A percentile compares a stretch with the other conserved stretches of the same genome.
phyloP scores from a whole-genome alignment of 2,888 invertebrate species.

The Drosophila paramelanica region DNA sequence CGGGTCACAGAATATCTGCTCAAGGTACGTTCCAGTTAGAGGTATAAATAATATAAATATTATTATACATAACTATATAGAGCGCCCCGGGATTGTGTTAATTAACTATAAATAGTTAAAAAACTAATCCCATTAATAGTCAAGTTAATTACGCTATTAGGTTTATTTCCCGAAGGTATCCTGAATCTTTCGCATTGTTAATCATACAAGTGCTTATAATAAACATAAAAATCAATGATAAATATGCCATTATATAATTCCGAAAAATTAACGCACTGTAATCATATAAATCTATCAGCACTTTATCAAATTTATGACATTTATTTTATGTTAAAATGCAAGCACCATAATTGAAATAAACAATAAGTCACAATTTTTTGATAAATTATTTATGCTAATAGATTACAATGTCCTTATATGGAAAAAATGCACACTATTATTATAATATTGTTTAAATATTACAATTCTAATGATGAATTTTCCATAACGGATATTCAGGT shows the following conservation, averaged over 20 bases:
- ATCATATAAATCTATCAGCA: slow-evolving; percentile 51
- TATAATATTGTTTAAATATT: slow-evolving; percentile 66
- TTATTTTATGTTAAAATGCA: slow-evolving; percentile 33
- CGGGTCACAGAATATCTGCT: neutral
- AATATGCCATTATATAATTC: slow-evolving; percentile 33
- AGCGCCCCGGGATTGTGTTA: slow-evolving; percentile 8
- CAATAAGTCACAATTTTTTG: too few relatives aligned
- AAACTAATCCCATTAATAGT: slow-evolving; percentile 47
- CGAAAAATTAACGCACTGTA: slow-evolving; percentile 53
- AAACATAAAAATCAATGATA: slow-evolving; percentile 24
- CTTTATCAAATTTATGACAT: slow-evolving; percentile 57
- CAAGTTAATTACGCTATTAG: slow-evolving; percentile 88
- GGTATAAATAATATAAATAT: too few relatives aligned
- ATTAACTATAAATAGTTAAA: slow-evolving; percentile 47
- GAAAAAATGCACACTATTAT: slow-evolving; percentile 44
- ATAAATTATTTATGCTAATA: too few relatives aligned
- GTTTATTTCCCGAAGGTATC: slow-evolving; percentile 87
- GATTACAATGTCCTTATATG: slow-evolving; percentile 81
- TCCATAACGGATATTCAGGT: slow-evolving; percentile 86
- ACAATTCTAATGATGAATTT: slow-evolving; percentile 83
- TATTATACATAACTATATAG: too few relatives aligned
- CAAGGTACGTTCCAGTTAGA: too few relatives aligned
- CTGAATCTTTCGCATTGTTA: slow-evolving; percentile 85
- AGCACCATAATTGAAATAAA: too few relatives aligned
- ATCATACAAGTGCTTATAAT: slow-evolving; percentile 62